A percentile compares a stretch with the other conserved stretches of the same genome.
Evolutionary conservation across 2,888 invertebrate species (phyloP).

Genomic region (Pheosia tremula): DNA sequence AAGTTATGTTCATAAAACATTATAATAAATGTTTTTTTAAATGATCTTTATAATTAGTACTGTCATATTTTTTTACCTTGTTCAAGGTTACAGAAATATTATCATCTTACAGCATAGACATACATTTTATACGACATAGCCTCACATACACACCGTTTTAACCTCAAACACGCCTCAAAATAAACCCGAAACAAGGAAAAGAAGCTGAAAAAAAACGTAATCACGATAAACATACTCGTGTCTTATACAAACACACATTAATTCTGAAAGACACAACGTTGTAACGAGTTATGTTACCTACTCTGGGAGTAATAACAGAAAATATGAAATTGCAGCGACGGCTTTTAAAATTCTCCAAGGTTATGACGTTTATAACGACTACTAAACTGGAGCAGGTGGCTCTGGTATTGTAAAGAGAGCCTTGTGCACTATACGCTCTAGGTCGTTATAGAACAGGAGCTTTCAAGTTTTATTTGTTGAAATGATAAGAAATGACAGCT

Average conservation of each 20-base stretch:
- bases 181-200: neutral
- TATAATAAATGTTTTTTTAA: no score
- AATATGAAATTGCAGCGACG: slow-evolving; percentile 33
- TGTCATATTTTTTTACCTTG: no score
- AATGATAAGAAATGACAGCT: neutral
- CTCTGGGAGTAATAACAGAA: slow-evolving; percentile 35
- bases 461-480: slow-evolving; percentile 6
- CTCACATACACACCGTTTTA: no score
- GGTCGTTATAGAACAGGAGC: neutral
- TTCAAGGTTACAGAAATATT: no score
- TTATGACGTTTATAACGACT: slow-evolving; percentile 4
- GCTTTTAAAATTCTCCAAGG: slow-evolving; percentile 19
- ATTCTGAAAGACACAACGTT: slow-evolving; percentile 26
- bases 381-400: slow-evolving; percentile 5
- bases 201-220: neutral
- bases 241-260: slow-evolving; percentile 17
- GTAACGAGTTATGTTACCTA: slow-evolving; percentile 35
- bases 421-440: neutral
- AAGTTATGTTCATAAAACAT: no score
- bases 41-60: no score
- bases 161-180: neutral
- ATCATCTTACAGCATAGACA: no score
- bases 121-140: no score
- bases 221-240: neutral
- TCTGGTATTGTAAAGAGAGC: neutral